Conservation (phyloP, 2,888 invertebrate genomes). For the Timandra comae region DNA sequence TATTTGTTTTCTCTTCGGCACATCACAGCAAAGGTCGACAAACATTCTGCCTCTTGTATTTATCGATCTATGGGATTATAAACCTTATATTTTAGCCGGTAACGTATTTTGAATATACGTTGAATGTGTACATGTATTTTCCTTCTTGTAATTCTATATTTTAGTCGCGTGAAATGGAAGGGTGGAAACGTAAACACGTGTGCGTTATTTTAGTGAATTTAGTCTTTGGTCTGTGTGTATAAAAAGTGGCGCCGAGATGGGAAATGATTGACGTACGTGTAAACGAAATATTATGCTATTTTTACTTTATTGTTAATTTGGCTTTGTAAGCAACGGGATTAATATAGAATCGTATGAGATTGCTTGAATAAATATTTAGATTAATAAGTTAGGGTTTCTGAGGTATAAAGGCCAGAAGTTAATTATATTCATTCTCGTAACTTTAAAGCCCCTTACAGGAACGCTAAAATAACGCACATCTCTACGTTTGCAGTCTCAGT, state of each 20-base stretch:
- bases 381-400: too few relatives aligned
- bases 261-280: conserved; percentile 59
- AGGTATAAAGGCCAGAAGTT: too few relatives aligned
- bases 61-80: conserved; percentile 27
- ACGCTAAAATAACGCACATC: too few relatives aligned
- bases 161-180: conserved; percentile 68
- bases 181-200: conserved; percentile 72
- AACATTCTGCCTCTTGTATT: conserved; percentile 30
- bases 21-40: conserved; percentile 55
- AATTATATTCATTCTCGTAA: too few relatives aligned
- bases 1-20: conserved; percentile 73
- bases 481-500: too few relatives aligned
- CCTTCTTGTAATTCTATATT: conserved; percentile 71
- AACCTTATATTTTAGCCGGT: conserved; percentile 27
- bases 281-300: too few relatives aligned
- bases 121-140: conserved; percentile 25
- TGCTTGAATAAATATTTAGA: too few relatives aligned
- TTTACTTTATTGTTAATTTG: too few relatives aligned
- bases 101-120: conserved; percentile 5
- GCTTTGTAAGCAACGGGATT: conserved; percentile 20
- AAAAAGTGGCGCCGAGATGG: conserved; percentile 64
- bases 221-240: conserved; percentile 59
- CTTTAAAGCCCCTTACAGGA: too few relatives aligned
- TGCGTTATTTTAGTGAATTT: conserved; percentile 70
- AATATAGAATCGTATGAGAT: too few relatives aligned